phyloP scores from a whole-genome alignment of 2,797 vertebrate genomes.

The Anguilla pacifica region DNA sequence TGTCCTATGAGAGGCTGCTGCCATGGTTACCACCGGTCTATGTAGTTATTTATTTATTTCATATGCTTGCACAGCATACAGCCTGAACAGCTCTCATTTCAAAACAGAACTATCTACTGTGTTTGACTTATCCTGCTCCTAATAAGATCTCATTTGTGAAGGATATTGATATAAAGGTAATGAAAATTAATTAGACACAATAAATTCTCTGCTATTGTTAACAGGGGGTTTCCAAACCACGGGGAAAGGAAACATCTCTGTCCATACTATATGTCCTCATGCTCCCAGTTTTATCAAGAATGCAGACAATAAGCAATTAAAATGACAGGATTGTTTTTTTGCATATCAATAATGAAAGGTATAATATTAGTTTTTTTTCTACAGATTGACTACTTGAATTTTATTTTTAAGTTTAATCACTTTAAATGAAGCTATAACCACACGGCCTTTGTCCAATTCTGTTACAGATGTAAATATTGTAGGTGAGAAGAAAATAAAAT shows the following conservation, averaged over 20 bases:
- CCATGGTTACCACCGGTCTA: slow-evolving; percentile 44
- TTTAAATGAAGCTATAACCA: neutral
- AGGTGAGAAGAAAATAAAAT: no score
- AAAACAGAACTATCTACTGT: neutral
- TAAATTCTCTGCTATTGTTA: neutral
- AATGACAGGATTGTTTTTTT: no score
- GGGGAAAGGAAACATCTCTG: neutral
- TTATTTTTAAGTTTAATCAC: neutral
- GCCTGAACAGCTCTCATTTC: neutral
- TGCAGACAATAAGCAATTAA: neutral
- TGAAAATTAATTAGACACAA: neutral
- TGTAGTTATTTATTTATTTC: slow-evolving; percentile 11
- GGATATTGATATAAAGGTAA: neutral
- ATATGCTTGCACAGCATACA: neutral
- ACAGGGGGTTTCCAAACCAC: neutral
- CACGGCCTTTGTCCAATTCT: neutral
- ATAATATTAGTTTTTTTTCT: no score
- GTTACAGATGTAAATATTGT: neutral
- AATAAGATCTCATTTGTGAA: neutral
- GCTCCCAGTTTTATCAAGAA: neutral
- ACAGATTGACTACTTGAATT: neutral
- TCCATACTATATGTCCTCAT: neutral
- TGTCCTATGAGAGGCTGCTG: slow-evolving; percentile 38
- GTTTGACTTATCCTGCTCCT: neutral
- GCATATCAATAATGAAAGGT: no score